Evolutionary conservation across 2,888 invertebrate species (phyloP).

Genomic region (Amorpha juglandis): DNA sequence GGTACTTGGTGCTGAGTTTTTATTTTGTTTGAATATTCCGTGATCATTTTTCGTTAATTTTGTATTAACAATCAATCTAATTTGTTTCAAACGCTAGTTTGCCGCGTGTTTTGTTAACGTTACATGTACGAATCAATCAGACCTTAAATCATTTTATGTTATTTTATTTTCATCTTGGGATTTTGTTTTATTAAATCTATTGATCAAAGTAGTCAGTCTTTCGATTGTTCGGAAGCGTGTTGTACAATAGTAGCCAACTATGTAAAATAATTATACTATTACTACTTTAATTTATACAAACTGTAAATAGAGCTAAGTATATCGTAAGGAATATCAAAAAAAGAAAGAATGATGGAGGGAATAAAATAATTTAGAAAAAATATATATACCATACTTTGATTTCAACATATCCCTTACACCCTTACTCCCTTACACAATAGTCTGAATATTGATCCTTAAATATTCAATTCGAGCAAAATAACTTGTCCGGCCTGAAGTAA

Average conservation of each 20-base stretch:
- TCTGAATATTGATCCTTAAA: too few species aligned
- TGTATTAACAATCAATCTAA: slow-evolving; percentile 53
- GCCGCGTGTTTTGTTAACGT: slow-evolving; percentile 59
- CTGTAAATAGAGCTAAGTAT: slow-evolving; percentile 80
- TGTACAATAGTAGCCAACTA: slow-evolving; percentile 81
- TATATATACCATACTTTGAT: slow-evolving; percentile 56
- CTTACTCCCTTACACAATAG: too few species aligned
- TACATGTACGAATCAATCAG: slow-evolving; percentile 43
- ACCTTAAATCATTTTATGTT: slow-evolving; percentile 27
- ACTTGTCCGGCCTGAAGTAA: too few species aligned
- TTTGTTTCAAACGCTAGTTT: slow-evolving; percentile 50
- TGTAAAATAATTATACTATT: slow-evolving; percentile 72
- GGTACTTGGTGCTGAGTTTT: slow-evolving; percentile 80
- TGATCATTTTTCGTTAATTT: slow-evolving; percentile 62
- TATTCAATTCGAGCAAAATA: too few species aligned
- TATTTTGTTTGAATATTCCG: slow-evolving; percentile 56
- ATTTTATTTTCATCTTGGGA: slow-evolving; percentile 41
- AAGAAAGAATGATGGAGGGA: slow-evolving; percentile 81
- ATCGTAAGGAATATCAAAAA: slow-evolving; percentile 76
- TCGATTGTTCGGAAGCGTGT: slow-evolving; percentile 65
- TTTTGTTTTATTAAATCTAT: slow-evolving; percentile 31
- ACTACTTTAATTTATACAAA: slow-evolving; percentile 82
- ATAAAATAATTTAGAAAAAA: slow-evolving; percentile 75
- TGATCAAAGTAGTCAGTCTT: slow-evolving; percentile 65
- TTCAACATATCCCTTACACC: slow-evolving; percentile 34